These are phyloP conservation scores for Melanotaenia trifasciata DNA, from an alignment of 2,797 vertebrate species.

Conservation along the genomic window DNA sequence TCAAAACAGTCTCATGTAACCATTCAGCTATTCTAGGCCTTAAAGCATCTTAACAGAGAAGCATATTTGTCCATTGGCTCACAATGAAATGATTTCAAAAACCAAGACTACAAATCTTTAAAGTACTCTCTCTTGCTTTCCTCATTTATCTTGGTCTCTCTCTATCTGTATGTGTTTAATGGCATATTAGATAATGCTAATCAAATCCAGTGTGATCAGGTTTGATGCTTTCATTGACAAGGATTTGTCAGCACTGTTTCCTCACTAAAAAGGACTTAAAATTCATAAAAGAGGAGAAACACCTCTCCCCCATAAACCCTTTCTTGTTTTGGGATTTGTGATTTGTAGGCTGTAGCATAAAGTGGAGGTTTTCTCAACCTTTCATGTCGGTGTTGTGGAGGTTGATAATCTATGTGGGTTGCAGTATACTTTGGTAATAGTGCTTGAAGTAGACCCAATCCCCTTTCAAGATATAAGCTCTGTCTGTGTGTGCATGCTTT, in stretches of 20 bases:
- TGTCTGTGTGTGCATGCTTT: constrained; percentile 6
- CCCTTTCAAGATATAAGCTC: constrained; percentile 37
- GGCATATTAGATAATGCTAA: constrained; percentile 64
- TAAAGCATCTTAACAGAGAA: constrained; percentile 65
- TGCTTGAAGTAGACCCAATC: constrained; percentile 33
- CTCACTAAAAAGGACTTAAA: constrained; percentile 60
- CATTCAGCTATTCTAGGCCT: constrained; percentile 64
- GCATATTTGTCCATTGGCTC: constrained; percentile 55
- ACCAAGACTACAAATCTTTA: constrained; percentile 37
- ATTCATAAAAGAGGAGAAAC: constrained; percentile 49
- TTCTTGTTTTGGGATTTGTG: constrained; percentile 77
- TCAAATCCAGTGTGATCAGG: constrained; percentile 66
- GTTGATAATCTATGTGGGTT: constrained; percentile 73
- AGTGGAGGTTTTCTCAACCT: constrained; percentile 64
- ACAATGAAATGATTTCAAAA: constrained; percentile 63
- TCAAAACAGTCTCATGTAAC: constrained; percentile 68
- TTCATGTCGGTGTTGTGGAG: constrained; percentile 69
- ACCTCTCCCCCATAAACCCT: constrained; percentile 63
- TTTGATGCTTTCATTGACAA: constrained; percentile 70
- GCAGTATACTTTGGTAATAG: constrained; percentile 44
- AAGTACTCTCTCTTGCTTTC: constrained; percentile 34
- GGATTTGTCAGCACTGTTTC: constrained; percentile 63
- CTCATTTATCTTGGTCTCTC: constrained; percentile 10
- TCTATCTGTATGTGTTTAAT: constrained; percentile 43
- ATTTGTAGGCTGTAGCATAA: constrained; percentile 58